Percentiles rank a stretch among this genome's conserved stretches.
Conservation (phyloP, 2,113 vertebrate genomes). For the Kryptolebias marmoratus region DNA sequence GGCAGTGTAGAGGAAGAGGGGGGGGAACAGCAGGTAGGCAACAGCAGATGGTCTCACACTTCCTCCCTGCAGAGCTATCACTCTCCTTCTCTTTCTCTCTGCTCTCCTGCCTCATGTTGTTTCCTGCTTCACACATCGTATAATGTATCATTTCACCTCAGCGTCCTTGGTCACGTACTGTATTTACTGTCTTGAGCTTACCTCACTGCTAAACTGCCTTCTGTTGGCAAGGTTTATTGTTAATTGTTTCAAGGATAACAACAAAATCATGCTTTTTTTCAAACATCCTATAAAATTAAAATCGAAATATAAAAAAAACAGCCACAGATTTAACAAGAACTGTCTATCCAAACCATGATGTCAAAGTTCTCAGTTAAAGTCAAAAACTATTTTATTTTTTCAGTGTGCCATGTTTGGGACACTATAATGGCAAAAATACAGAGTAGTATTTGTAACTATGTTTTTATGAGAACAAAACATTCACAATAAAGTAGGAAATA, state of each 20-base stretch:
- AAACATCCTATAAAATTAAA: not conserved
- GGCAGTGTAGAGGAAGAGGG: constrained; percentile 47
- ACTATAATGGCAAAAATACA: too few relatives aligned
- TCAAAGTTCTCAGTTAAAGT: too few relatives aligned
- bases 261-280: not conserved
- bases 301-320: not conserved
- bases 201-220: constrained; percentile 20
- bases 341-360: too few relatives aligned
- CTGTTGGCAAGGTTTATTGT: constrained; percentile 17
- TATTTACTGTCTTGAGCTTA: constrained; percentile 30
- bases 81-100: constrained; percentile 60
- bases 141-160: constrained; percentile 63
- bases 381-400: too few relatives aligned
- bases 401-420: too few relatives aligned
- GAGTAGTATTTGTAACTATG: too few relatives aligned
- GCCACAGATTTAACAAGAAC: too few relatives aligned
- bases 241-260: constrained; percentile 11
- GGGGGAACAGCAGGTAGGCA: constrained; percentile 70
- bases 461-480: too few relatives aligned
- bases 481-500: too few relatives aligned
- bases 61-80: constrained; percentile 74
- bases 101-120: constrained; percentile 49
- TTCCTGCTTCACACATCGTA: constrained; percentile 47
- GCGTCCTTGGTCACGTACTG: constrained; percentile 58
- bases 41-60: constrained; percentile 75